Percentiles rank a stretch among this genome's conserved stretches.
These are phyloP conservation scores for Xiphorhynchus elegans DNA, from an alignment of 2,113 vertebrate species.

Conservation along the genomic window DNA sequence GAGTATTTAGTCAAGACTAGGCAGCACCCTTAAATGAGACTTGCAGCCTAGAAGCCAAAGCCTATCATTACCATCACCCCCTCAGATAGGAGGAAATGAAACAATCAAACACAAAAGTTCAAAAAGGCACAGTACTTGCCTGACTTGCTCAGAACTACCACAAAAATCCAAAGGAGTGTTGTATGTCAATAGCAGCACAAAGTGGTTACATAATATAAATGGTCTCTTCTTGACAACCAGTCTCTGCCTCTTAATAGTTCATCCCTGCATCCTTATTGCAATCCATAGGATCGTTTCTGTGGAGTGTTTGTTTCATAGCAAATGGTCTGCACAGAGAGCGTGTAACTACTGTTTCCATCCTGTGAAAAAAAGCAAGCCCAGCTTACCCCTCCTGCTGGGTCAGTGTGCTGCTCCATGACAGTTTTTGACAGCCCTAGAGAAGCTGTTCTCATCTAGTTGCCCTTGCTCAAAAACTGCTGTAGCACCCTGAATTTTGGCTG, in stretches of 20 bases:
- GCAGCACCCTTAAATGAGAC: neutral
- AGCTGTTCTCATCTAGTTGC: neutral
- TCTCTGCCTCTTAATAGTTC: neutral
- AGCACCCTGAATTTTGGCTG: neutral
- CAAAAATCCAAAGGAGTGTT: neutral
- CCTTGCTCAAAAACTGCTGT: neutral
- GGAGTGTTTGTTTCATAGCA: neutral
- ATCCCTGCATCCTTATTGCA: neutral
- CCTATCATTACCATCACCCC: neutral
- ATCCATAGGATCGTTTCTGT: neutral
- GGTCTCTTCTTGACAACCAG: neutral
- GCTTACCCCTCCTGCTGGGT: neutral
- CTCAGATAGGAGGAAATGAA: neutral
- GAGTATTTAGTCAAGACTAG: neutral
- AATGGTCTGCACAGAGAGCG: neutral
- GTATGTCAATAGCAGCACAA: neutral
- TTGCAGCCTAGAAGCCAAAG: neutral
- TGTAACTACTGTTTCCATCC: accelerated
- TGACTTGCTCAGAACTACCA: neutral
- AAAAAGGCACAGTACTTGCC: neutral
- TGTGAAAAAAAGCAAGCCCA: neutral
- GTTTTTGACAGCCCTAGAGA: neutral
- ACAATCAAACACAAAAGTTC: neutral
- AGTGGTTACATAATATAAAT: neutral
- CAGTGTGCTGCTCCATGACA: neutral